A percentile compares a stretch with the other conserved stretches of the same genome.
phyloP scores from a whole-genome alignment of 2,113 vertebrate genomes.

The Eudyptes chrysolophus region DNA sequence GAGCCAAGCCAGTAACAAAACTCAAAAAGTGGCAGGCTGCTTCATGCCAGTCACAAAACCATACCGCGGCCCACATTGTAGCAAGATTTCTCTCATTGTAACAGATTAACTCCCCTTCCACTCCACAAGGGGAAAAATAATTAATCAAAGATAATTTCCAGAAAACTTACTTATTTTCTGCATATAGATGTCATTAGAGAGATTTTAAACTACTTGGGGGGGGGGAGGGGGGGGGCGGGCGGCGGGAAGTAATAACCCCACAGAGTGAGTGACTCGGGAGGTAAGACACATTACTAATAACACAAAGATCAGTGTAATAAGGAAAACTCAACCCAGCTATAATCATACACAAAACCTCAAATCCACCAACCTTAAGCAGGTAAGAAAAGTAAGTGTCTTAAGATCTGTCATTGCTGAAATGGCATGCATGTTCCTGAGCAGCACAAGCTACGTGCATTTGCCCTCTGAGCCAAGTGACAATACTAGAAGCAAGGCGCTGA shows the following conservation, averaged over 20 bases:
- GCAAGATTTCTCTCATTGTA: background rate
- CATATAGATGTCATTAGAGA: background rate
- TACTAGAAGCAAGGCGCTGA: background rate
- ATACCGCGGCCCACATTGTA: background rate
- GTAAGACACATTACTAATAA: background rate
- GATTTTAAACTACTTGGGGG: background rate
- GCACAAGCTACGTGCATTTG: background rate
- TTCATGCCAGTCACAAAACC: background rate
- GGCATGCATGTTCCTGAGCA: background rate
- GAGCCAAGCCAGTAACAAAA: background rate
- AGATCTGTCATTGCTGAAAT: background rate
- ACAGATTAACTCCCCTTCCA: background rate
- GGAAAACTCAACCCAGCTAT: background rate
- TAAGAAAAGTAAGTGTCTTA: background rate
- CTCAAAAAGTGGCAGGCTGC: background rate
- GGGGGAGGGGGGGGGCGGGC: fast-evolving
- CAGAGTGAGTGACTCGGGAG: background rate
- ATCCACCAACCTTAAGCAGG: background rate
- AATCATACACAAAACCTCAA: background rate
- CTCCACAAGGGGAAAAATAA: background rate
- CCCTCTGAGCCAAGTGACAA: background rate
- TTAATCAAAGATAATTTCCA: background rate
- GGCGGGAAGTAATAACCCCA: background rate
- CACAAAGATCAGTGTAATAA: background rate
- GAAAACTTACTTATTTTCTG: background rate